These are phyloP conservation scores for Tyria jacobaeae DNA, from an alignment of 2,888 invertebrate genomes.

Conservation along the genomic window DNA sequence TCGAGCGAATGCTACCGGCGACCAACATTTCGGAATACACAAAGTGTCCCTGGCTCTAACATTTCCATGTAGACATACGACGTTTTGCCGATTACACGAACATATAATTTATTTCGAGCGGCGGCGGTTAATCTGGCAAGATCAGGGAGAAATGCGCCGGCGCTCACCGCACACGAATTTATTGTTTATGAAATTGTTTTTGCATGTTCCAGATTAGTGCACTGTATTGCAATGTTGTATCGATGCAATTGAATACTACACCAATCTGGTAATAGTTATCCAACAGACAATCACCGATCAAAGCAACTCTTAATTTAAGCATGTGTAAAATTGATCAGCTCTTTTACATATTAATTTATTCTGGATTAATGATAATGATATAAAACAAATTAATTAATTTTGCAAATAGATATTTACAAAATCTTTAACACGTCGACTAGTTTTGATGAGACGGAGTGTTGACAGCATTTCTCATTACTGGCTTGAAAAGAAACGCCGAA, in stretches of 20 bases:
- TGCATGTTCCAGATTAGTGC: slow-evolving; percentile 47
- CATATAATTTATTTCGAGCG: slow-evolving; percentile 57
- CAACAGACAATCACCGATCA: not conserved
- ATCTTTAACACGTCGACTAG: too few relatives aligned
- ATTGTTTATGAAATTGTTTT: slow-evolving; percentile 61
- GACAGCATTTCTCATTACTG: too few relatives aligned
- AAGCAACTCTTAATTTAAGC: not conserved
- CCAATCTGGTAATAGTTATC: not conserved
- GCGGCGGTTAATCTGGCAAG: slow-evolving; percentile 59
- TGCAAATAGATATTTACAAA: too few relatives aligned
- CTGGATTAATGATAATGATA: too few relatives aligned
- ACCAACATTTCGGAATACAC: slow-evolving; percentile 12
- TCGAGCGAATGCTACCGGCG: slow-evolving; percentile 52
- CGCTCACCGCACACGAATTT: slow-evolving; percentile 45
- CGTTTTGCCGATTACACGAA: slow-evolving; percentile 33
- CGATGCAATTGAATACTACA: slow-evolving; percentile 6
- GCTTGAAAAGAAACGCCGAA: too few relatives aligned
- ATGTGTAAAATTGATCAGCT: too few relatives aligned
- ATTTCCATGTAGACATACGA: slow-evolving; percentile 17
- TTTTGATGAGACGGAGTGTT: too few relatives aligned
- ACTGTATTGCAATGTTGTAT: slow-evolving; percentile 31
- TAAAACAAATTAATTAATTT: too few relatives aligned
- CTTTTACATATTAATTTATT: too few relatives aligned
- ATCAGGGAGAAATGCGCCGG: slow-evolving; percentile 54
- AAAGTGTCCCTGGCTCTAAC: slow-evolving; percentile 22